These are phyloP conservation scores for Eupelmus urozonus DNA, from an alignment of 2,888 invertebrate genomes.

Conservation along the genomic window DNA sequence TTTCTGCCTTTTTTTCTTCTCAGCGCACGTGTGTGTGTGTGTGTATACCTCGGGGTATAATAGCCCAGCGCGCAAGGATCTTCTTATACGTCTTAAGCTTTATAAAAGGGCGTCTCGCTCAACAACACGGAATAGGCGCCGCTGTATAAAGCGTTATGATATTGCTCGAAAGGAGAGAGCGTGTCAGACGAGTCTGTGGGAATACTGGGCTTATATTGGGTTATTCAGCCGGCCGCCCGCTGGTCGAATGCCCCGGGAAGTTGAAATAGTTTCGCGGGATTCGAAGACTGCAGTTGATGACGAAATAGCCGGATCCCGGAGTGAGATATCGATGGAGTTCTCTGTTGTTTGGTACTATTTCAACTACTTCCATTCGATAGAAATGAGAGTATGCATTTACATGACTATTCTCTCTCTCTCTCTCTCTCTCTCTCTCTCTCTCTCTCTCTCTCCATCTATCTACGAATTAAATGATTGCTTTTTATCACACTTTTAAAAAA, in stretches of 20 bases:
- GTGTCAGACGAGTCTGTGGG: background rate
- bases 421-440: too few species aligned
- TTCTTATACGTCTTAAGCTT: background rate
- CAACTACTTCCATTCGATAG: too few species aligned
- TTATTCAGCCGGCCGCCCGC: conserved; percentile 4
- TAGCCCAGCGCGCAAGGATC: too few species aligned
- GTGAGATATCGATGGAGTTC: too few species aligned
- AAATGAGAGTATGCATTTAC: too few species aligned
- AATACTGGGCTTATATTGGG: conserved; percentile 11
- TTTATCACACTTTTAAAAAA: too few species aligned
- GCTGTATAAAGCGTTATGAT: conserved; percentile 4
- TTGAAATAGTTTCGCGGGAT: conserved; percentile 17
- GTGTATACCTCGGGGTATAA: too few species aligned
- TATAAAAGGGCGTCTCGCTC: background rate
- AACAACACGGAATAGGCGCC: background rate
- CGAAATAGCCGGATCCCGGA: background rate
- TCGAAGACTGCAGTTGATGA: conserved; percentile 20
- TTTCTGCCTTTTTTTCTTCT: background rate
- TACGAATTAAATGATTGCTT: too few species aligned
- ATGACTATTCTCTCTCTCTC: too few species aligned
- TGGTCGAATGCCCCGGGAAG: conserved; percentile 1
- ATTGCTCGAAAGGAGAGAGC: background rate
- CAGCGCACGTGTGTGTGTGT: too few species aligned
- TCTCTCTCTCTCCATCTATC: too few species aligned
- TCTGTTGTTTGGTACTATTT: too few species aligned